Evolutionary conservation across 2,113 vertebrate genomes (phyloP).

Genomic region (Bos javanicus): DNA sequence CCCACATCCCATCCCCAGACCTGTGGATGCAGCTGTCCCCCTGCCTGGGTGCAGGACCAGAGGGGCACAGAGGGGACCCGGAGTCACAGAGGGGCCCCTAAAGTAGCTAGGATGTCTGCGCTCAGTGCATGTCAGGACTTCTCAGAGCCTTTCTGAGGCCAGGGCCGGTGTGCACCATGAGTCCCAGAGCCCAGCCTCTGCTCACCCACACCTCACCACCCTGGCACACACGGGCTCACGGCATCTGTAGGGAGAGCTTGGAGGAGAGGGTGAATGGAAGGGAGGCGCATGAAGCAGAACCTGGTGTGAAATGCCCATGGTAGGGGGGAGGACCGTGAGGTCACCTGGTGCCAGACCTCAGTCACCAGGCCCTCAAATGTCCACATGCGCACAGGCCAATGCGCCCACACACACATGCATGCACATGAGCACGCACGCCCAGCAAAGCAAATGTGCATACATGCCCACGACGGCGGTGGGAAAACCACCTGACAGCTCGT

Average conservation of each 20-base stretch:
- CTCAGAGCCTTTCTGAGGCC: neutral
- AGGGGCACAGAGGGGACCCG: too few relatives aligned
- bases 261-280: neutral
- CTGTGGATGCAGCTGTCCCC: neutral
- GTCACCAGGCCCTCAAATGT: rapidly evolving
- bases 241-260: rapidly evolving
- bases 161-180: rapidly evolving
- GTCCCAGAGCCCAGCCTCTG: neutral
- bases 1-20: neutral
- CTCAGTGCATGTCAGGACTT: neutral
- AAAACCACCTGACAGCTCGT: neutral
- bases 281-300: neutral
- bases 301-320: rapidly evolving
- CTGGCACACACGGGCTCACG: rapidly evolving
- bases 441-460: neutral
- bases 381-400: rapidly evolving
- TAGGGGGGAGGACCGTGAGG: rapidly evolving
- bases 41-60: neutral
- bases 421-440: rapidly evolving
- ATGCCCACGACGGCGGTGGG: rapidly evolving
- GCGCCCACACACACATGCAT: rapidly evolving
- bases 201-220: rapidly evolving
- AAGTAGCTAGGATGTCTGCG: rapidly evolving
- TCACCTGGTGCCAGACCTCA: neutral
- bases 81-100: neutral